Evolutionary conservation across 2,113 vertebrate genomes (phyloP).

Genomic region (Dromiciops gliroides): DNA sequence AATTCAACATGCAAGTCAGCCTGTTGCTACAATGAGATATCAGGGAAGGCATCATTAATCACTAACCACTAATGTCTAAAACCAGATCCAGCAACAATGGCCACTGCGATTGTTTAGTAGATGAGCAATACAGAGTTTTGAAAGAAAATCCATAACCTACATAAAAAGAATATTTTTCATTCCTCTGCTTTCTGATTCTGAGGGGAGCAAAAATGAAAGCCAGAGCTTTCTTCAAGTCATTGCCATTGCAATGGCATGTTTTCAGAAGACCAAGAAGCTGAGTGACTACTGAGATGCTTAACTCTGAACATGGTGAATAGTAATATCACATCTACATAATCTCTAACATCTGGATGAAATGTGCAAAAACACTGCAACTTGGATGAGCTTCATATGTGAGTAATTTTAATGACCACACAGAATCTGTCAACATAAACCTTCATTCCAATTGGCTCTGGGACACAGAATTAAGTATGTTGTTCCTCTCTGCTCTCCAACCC

Average conservation of each 20-base stretch:
- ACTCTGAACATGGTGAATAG: not conserved
- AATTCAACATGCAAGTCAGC: not conserved
- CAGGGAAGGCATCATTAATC: not conserved
- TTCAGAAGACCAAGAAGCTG: not conserved
- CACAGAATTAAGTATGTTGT: not conserved
- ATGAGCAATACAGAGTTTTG: not conserved
- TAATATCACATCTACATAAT: constrained; percentile 6
- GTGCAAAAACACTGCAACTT: not conserved
- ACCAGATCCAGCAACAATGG: not conserved
- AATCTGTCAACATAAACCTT: not conserved
- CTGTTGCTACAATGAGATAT: not conserved
- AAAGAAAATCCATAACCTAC: not conserved
- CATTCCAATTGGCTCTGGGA: not conserved
- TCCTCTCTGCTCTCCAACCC: not conserved
- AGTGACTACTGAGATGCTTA: not conserved
- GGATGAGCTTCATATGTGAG: not conserved
- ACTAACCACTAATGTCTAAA: constrained; percentile 20
- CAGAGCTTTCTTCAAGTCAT: not conserved
- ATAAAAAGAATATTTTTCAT: not conserved
- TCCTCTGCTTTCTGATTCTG: not conserved
- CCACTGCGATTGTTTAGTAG: not conserved
- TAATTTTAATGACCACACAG: not conserved
- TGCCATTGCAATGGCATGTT: not conserved
- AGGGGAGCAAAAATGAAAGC: not conserved
- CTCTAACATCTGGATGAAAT: not conserved